Conservation (phyloP, 2,113 vertebrate species). For the Empidonax traillii region DNA sequence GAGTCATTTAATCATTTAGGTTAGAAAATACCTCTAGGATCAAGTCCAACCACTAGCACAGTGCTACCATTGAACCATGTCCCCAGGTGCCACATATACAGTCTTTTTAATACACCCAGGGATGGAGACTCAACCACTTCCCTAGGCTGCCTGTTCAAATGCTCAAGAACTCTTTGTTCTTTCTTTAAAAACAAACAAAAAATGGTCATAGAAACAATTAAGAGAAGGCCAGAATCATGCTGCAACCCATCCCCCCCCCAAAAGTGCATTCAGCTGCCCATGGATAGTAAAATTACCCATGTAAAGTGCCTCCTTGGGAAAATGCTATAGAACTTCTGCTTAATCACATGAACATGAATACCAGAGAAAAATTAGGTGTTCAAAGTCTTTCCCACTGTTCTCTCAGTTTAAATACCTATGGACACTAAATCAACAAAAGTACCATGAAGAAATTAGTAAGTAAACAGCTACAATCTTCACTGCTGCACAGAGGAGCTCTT, state of each 20-base stretch:
- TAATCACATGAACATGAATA: not conserved
- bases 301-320: not conserved
- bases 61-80: not conserved
- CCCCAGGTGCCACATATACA: not conserved
- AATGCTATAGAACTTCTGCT: not conserved
- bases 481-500: not conserved
- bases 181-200: not conserved
- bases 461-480: not conserved
- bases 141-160: not conserved
- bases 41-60: fast-evolving
- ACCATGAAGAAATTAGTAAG: not conserved
- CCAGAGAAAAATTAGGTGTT: not conserved
- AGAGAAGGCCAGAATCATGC: fast-evolving
- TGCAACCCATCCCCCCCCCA: not conserved
- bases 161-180: not conserved
- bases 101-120: not conserved
- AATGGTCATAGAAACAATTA: not conserved
- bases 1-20: not conserved
- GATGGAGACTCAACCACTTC: not conserved
- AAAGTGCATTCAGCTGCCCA: not conserved
- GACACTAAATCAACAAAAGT: not conserved
- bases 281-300: not conserved
- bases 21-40: not conserved
- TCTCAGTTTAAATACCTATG: not conserved
- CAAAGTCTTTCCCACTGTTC: not conserved